Evolutionary conservation across 1,140 invertebrate species (phyloP).

Genomic region (Papilio helenus): DNA sequence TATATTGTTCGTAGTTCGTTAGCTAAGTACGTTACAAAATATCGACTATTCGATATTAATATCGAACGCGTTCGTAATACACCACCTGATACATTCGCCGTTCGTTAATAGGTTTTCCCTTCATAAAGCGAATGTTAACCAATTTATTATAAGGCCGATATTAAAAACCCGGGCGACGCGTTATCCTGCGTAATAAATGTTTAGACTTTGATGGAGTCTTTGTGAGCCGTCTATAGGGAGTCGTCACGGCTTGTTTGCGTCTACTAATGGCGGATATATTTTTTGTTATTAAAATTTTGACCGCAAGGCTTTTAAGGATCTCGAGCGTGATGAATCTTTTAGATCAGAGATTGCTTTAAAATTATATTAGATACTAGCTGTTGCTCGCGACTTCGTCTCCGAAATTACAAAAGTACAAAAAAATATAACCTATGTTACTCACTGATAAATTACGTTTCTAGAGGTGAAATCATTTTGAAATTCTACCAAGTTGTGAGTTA

Average conservation of each 20-base stretch:
- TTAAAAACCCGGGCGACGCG: constrained; percentile 73
- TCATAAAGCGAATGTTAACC: constrained; percentile 81
- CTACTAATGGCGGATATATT: constrained; percentile 66
- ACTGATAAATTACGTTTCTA: too few species aligned
- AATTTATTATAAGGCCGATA: constrained; percentile 80
- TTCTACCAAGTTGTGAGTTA: too few species aligned
- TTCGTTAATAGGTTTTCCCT: constrained; percentile 81
- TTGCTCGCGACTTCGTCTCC: too few species aligned
- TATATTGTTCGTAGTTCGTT: too few species aligned
- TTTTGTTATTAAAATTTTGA: constrained; percentile 68
- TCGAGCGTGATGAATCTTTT: constrained; percentile 48
- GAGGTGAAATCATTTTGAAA: too few species aligned
- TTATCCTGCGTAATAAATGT: constrained; percentile 66
- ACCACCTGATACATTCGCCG: constrained; percentile 73
- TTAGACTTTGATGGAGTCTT: constrained; percentile 63
- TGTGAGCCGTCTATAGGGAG: constrained; percentile 42
- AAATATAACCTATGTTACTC: too few species aligned
- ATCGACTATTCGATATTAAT: constrained; percentile 36
- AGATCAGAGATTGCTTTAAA: constrained; percentile 49
- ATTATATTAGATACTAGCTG: background rate
- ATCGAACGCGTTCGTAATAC: constrained; percentile 49
- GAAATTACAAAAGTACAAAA: too few species aligned
- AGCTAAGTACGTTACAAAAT: background rate
- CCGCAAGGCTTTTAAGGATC: constrained; percentile 63
- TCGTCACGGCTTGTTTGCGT: constrained; percentile 72